Conservation (phyloP, 1,140 invertebrate genomes). For the Eupristina koningsbergeri region DNA sequence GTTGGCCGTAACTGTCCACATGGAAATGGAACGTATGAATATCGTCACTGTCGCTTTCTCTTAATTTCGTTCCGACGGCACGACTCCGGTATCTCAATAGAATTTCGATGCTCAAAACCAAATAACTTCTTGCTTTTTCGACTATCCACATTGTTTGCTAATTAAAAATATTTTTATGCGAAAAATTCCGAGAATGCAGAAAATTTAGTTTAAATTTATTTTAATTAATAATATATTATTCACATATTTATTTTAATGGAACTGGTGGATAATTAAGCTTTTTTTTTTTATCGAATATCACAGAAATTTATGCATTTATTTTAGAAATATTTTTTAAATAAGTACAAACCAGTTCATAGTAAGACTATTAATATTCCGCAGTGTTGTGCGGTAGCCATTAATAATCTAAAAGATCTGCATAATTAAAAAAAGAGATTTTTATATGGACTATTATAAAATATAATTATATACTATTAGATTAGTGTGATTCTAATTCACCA, state of each 20-base stretch:
- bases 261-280: neutral
- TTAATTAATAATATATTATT: too few relatives aligned
- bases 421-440: neutral
- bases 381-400: neutral
- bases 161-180: constrained; percentile 37
- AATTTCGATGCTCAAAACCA: constrained; percentile 15
- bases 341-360: neutral
- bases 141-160: constrained; percentile 29
- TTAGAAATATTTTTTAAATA: neutral
- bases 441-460: neutral
- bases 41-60: constrained; percentile 15
- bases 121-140: constrained; percentile 14
- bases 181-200: neutral
- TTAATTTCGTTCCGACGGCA: constrained; percentile 44
- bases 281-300: neutral
- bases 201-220: neutral
- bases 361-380: too few relatives aligned
- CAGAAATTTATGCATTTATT: neutral
- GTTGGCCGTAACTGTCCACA: constrained; percentile 3
- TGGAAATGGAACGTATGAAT: constrained; percentile 34
- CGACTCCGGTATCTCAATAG: constrained; percentile 7
- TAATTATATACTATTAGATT: too few relatives aligned
- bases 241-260: neutral
- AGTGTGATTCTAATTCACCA: too few relatives aligned
- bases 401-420: neutral